phyloP scores from a whole-genome alignment of 1,140 invertebrate genomes.

The Mactra quadrangularis region DNA sequence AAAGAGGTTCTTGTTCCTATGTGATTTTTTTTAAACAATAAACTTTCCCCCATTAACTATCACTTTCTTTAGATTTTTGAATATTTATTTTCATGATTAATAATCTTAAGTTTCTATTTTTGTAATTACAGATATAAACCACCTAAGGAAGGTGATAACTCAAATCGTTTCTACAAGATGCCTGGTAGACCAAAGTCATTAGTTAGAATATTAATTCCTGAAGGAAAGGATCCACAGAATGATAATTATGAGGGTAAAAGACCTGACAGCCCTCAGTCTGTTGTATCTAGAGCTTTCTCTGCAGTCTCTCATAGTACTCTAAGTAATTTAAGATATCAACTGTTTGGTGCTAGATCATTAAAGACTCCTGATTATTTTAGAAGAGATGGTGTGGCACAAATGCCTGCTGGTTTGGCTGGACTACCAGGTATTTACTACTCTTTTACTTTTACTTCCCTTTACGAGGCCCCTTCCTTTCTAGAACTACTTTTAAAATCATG shows the following conservation, averaged over 20 bases:
- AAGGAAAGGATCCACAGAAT: background rate
- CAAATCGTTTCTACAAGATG: constrained; percentile 46
- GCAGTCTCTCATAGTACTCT: constrained; percentile 46
- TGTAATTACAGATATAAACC: constrained; percentile 31
- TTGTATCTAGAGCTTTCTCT: constrained; percentile 32
- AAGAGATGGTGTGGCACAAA: constrained; percentile 19
- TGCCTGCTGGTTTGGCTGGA: background rate
- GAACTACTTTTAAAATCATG: no score
- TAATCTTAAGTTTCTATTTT: background rate
- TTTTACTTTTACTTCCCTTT: no score
- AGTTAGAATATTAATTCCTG: constrained; percentile 41
- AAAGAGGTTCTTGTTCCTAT: no score
- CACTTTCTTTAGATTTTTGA: no score
- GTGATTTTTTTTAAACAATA: no score
- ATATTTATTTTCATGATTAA: no score
- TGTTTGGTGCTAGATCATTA: constrained; percentile 48
- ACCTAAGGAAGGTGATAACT: constrained; percentile 42
- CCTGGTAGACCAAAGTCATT: constrained; percentile 38
- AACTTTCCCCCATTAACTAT: no score
- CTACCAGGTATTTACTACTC: background rate
- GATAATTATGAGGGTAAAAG: background rate
- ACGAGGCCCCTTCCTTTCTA: no score
- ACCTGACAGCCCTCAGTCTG: constrained; percentile 21
- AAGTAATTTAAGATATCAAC: constrained; percentile 42
- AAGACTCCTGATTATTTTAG: constrained; percentile 53